Percentiles rank a stretch among this genome's conserved stretches.
phyloP scores from a whole-genome alignment of 2,797 vertebrate species.

The Eremophila alpestris region DNA sequence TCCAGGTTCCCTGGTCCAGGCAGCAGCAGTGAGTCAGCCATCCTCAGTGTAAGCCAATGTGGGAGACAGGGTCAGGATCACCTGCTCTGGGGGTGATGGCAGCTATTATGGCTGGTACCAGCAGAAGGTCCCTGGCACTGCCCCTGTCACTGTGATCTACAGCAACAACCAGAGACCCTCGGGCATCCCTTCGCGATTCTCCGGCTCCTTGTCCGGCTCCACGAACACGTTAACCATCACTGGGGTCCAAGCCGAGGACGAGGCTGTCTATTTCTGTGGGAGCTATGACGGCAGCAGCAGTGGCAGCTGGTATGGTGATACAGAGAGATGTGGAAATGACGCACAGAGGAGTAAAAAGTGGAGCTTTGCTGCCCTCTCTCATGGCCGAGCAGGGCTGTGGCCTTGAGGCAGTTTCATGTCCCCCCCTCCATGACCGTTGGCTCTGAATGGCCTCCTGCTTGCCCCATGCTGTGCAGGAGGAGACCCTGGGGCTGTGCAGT shows the following conservation, averaged over 20 bases:
- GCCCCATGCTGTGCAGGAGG: neutral
- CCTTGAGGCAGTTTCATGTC: neutral
- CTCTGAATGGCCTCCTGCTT: neutral
- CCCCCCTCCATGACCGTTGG: neutral
- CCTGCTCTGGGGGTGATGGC: neutral
- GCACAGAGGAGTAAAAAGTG: neutral
- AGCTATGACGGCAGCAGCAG: neutral
- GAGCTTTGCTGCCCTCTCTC: neutral
- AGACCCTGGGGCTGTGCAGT: neutral
- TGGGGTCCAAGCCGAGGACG: neutral
- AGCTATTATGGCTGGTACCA: neutral
- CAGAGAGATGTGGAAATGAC: neutral
- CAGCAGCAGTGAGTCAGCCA: neutral
- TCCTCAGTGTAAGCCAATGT: neutral
- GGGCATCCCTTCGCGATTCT: neutral
- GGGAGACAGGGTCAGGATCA: neutral
- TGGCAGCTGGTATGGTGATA: neutral
- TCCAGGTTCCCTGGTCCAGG: neutral
- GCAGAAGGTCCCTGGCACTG: neutral
- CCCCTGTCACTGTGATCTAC: neutral
- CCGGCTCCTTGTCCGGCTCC: rapidly evolving
- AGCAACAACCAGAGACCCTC: rapidly evolving
- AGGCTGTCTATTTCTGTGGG: neutral
- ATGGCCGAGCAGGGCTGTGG: neutral
- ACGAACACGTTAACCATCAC: rapidly evolving